Evolutionary conservation across 2,888 invertebrate genomes (phyloP).

Genomic region (Campoletis raptor): DNA sequence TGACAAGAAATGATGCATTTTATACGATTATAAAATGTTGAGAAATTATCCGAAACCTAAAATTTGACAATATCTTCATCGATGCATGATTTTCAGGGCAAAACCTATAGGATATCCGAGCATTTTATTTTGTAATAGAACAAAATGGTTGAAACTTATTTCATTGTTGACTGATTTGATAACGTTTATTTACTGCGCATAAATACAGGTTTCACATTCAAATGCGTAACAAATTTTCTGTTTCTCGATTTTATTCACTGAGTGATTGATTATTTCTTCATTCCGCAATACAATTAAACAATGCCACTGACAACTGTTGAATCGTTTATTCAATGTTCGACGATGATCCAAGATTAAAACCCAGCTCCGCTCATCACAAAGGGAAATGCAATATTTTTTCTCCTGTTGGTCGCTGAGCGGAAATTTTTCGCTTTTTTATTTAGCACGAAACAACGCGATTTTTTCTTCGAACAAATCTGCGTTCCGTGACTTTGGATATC

Average conservation of each 20-base stretch:
- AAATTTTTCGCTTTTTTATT: constrained; percentile 12
- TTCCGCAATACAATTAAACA: constrained; percentile 6
- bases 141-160: background rate
- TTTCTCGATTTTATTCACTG: background rate
- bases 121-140: background rate
- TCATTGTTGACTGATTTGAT: background rate
- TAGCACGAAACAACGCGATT: background rate
- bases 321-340: constrained; percentile 18
- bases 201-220: background rate
- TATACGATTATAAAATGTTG: background rate
- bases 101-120: background rate
- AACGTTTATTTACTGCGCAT: background rate
- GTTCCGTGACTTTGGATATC: constrained; percentile 20
- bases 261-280: background rate
- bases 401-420: background rate
- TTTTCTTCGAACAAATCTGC: constrained; percentile 2
- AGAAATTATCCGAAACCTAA: background rate
- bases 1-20: background rate
- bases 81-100: background rate
- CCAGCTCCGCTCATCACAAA: background rate
- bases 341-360: constrained; percentile 25
- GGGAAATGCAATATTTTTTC: background rate
- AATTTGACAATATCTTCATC: background rate
- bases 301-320: background rate
- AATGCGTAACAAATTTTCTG: background rate